Percentiles rank a stretch among this genome's conserved stretches.
These are phyloP conservation scores for Tauraco hartlaubi DNA, from an alignment of 2,797 vertebrate species.

Conservation along the genomic window DNA sequence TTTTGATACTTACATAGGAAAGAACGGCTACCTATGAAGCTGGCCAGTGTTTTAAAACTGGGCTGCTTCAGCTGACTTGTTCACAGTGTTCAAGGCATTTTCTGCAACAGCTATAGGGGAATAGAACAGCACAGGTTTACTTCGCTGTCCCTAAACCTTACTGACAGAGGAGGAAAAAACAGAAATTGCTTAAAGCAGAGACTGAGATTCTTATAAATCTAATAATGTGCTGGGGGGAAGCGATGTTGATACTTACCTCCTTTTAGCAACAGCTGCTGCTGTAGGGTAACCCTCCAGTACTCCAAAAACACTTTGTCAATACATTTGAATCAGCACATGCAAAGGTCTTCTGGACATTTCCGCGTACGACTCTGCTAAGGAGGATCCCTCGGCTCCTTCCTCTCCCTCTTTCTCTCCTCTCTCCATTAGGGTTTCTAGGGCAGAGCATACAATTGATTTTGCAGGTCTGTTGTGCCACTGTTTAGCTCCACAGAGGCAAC, in stretches of 20 bases:
- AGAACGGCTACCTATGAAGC: neutral
- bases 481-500: neutral
- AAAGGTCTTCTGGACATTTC: neutral
- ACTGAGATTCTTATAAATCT: neutral
- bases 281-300: accelerated
- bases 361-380: neutral
- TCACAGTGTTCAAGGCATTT: neutral
- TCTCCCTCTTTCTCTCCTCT: neutral
- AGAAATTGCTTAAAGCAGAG: neutral
- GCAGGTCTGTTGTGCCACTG: neutral
- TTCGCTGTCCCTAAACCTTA: neutral
- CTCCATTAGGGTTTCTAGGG: neutral
- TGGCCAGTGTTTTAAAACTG: neutral
- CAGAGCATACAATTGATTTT: neutral
- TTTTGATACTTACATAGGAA: neutral
- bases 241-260: neutral
- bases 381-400: neutral
- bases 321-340: neutral
- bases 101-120: neutral
- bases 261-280: neutral
- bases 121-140: neutral
- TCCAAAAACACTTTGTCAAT: neutral
- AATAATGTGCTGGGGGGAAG: neutral
- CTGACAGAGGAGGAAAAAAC: neutral
- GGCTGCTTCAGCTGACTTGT: neutral